Percentiles rank a stretch among this genome's conserved stretches.
These are phyloP conservation scores for Drosophila anomalipes DNA, from an alignment of 2,888 invertebrate genomes.

Conservation along the genomic window DNA sequence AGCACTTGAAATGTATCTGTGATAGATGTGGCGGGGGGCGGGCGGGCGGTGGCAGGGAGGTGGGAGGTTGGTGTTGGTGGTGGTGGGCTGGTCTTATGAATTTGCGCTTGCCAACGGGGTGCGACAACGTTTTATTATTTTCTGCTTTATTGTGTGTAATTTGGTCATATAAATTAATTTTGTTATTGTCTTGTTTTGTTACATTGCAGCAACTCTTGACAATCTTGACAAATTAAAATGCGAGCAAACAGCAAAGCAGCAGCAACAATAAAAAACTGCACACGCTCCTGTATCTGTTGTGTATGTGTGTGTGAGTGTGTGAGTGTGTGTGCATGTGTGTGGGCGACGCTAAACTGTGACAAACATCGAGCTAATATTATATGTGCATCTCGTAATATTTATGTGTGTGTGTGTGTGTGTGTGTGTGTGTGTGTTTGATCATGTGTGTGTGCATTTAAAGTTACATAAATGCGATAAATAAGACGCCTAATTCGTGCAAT, in stretches of 20 bases:
- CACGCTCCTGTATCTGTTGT: slow-evolving; percentile 25
- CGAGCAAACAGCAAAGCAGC: slow-evolving; percentile 33
- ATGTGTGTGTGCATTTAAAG: slow-evolving; percentile 9
- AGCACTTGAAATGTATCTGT: not conserved
- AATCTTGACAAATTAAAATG: slow-evolving; percentile 50
- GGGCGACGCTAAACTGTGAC: slow-evolving; percentile 24
- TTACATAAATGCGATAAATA: slow-evolving; percentile 58
- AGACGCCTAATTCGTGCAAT: slow-evolving; percentile 66
- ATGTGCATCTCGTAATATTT: slow-evolving; percentile 42
- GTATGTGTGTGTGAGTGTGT: slow-evolving; percentile 6
- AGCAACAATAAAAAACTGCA: slow-evolving; percentile 31
- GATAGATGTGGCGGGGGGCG: not conserved
- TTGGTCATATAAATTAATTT: slow-evolving; percentile 8
- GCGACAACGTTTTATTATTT: slow-evolving; percentile 47
- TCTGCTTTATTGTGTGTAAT: slow-evolving; percentile 5
- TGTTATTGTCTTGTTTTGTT: slow-evolving; percentile 14
- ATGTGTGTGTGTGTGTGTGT: slow-evolving; percentile 26
- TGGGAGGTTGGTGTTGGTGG: not conserved
- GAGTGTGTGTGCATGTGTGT: slow-evolving; percentile 19
- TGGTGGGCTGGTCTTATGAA: not conserved
- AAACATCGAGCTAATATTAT: slow-evolving; percentile 35
- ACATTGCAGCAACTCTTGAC: slow-evolving; percentile 36
- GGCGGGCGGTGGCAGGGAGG: no score
- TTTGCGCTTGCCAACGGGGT: slow-evolving; percentile 29
- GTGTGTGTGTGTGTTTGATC: slow-evolving; percentile 16